Base-by-base conservation (phyloP, 1,140 invertebrate species). In the Lamellibrachia luymesi region DNA sequence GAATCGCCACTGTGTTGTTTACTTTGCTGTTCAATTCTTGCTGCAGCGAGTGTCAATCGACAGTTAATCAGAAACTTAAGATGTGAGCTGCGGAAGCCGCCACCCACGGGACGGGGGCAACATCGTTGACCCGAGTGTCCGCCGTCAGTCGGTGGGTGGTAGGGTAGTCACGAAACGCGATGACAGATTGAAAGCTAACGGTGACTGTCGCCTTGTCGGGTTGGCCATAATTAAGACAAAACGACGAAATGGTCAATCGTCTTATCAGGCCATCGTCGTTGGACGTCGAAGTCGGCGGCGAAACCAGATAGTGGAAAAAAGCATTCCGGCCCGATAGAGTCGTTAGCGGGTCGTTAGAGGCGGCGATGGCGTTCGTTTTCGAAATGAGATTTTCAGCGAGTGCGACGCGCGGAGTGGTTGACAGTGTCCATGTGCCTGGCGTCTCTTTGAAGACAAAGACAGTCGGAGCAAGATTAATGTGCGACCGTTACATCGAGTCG, bases 321-420 rank as follows among this genome's bases (percentile, higher is more conserved):
- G 64, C 64, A 80, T 80, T 80, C 64, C 64, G 13, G 2, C 6
- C 64, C 13, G 64, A 80, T 80, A 80, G 64, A 4, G 64, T 80
- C 64, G 64, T 80, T 80, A 80, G 17, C 64, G 64, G 64, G 64
- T 80, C 64, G 13, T 80, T 80, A 80, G 64, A 22, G 13, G 64
- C 64, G 64, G 64, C 7, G 64, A 2, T 80, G 64, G 2, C 8
- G 64, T 22, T 80, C 64, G 64, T 80, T 80, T 80, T 80, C 64
- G 64, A 80, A 80, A 80, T 80, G 64, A 80, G 64, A 80, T 80
- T 80, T 80, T 80, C 64, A 80, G 25, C 64, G 64, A 80, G 64
- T 80, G 64, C 64, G 64, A 80, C 64, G 64, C 64, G 5, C 13
- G 13, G 64, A 80, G 64, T 10, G 64, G 64, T 80, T 80, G 64